phyloP scores from a whole-genome alignment of 2,888 invertebrate genomes.

The Stomorhina lunata region DNA sequence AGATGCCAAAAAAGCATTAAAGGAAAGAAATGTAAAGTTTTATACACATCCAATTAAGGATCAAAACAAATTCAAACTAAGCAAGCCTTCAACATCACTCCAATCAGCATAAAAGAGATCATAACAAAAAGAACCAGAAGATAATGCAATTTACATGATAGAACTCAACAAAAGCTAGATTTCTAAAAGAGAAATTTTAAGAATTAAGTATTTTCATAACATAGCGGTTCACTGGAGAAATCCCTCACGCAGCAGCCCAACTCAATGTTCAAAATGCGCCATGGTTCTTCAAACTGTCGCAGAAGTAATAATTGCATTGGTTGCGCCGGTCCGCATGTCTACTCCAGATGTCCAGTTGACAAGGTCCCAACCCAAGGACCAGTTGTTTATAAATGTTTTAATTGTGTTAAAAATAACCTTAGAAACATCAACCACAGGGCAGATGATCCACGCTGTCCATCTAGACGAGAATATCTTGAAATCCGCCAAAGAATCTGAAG shows the following conservation, averaged over 20 bases:
- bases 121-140: background rate
- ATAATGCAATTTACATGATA: conserved; percentile 7
- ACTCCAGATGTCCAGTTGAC: background rate
- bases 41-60: background rate
- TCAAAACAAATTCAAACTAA: background rate
- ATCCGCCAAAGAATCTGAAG: background rate
- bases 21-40: no score
- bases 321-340: background rate
- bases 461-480: background rate
- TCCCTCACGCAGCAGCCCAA: conserved; percentile 6
- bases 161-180: background rate
- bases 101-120: background rate
- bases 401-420: conserved; percentile 11
- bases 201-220: background rate
- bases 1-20: no score
- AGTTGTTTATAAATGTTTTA: background rate
- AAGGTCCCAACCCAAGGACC: background rate
- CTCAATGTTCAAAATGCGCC: conserved; percentile 17
- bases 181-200: background rate
- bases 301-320: background rate
- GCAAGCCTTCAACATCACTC: background rate
- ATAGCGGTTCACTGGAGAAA: conserved; percentile 17
- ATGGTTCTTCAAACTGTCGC: conserved; percentile 20
- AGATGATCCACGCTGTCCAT: background rate
- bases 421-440: conserved; percentile 2